These are phyloP conservation scores for Kryptopterus vitreolus DNA, from an alignment of 2,797 vertebrate species.

Conservation along the genomic window DNA sequence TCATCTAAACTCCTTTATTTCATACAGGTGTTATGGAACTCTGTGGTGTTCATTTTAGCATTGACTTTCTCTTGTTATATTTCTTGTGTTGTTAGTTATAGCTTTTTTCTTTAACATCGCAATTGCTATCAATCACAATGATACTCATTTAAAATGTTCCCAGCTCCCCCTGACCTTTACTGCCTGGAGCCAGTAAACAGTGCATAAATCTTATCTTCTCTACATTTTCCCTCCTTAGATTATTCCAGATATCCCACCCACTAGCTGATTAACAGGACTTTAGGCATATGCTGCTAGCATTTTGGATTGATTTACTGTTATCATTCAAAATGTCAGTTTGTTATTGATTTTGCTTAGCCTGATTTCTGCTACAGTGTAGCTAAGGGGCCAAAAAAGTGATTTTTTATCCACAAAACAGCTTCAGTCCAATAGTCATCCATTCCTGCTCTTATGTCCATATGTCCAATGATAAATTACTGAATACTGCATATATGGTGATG, in stretches of 20 bases:
- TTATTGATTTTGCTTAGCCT: not conserved
- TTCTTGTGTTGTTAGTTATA: too few species aligned
- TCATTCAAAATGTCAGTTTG: not conserved
- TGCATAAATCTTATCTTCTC: not conserved
- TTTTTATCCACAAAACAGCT: not conserved
- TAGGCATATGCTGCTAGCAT: not conserved
- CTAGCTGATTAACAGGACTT: not conserved
- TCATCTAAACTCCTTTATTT: slow-evolving; percentile 5
- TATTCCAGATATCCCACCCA: not conserved
- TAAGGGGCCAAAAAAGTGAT: not conserved
- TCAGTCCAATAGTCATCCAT: not conserved
- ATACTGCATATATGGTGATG: not conserved
- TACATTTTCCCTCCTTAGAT: too few species aligned
- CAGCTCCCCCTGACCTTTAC: not conserved
- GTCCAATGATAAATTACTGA: not conserved
- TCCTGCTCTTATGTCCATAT: not conserved
- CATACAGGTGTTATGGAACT: not conserved
- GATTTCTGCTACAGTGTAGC: not conserved
- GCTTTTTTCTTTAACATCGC: too few species aligned
- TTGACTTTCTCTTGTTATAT: not conserved
- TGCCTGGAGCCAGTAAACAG: not conserved
- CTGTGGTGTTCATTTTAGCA: not conserved
- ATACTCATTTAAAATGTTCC: not conserved
- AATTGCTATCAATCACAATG: not conserved
- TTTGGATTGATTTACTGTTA: not conserved